Conservation (phyloP, 2,888 invertebrate genomes). For the Chloromyia formosa region DNA sequence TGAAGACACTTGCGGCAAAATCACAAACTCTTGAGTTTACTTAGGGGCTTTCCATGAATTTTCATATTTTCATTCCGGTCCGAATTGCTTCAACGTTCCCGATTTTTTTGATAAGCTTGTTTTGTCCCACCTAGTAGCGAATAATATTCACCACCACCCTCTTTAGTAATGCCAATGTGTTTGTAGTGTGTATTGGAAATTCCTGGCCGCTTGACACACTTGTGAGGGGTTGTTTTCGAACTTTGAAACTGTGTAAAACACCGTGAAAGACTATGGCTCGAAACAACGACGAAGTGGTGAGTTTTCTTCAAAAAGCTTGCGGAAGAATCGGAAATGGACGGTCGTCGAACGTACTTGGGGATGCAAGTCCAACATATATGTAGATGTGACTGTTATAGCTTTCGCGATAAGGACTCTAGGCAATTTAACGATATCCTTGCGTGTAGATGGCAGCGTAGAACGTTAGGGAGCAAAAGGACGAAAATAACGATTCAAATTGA, state of each 20-base stretch:
- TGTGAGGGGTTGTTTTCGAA: slow-evolving; percentile 39
- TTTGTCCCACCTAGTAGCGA: slow-evolving; percentile 37
- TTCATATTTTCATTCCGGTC: slow-evolving; percentile 26
- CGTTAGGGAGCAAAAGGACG: neutral
- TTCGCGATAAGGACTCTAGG: neutral
- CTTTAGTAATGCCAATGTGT: slow-evolving; percentile 26
- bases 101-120: slow-evolving; percentile 18
- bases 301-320: slow-evolving; percentile 24
- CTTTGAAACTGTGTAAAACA: neutral
- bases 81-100: slow-evolving; percentile 12
- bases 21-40: slow-evolving; percentile 38
- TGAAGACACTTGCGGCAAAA: slow-evolving; percentile 34
- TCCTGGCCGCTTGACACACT: neutral
- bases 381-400: slow-evolving; percentile 4
- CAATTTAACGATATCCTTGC: slow-evolving; percentile 5
- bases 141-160: slow-evolving; percentile 41
- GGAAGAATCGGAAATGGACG: neutral
- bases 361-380: neutral
- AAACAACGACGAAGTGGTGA: slow-evolving; percentile 12
- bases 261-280: too few relatives aligned
- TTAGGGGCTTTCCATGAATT: slow-evolving; percentile 16
- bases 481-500: neutral
- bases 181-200: neutral
- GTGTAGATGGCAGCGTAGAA: slow-evolving; percentile 38
- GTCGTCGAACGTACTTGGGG: slow-evolving; percentile 1